phyloP scores from a whole-genome alignment of 2,797 vertebrate genomes.

The Bucorvus abyssinicus region DNA sequence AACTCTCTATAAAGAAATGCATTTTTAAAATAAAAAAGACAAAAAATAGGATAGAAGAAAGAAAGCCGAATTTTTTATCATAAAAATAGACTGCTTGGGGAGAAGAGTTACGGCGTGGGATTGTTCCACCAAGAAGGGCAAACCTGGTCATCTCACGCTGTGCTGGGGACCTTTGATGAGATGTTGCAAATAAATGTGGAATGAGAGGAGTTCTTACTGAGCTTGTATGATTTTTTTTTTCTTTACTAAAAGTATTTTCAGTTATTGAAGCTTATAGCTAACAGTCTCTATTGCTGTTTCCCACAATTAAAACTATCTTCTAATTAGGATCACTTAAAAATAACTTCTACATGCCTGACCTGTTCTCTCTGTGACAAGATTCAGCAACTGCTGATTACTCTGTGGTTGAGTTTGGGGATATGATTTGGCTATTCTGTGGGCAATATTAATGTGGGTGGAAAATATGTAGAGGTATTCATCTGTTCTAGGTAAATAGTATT shows the following conservation, averaged over 20 bases:
- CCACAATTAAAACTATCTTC: not conserved
- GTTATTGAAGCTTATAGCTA: not conserved
- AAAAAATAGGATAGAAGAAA: not conserved
- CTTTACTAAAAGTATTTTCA: not conserved
- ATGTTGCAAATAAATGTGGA: not conserved
- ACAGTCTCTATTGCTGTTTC: not conserved
- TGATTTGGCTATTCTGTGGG: not conserved
- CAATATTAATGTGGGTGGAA: not conserved
- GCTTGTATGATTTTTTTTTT: not conserved
- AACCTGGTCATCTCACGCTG: not conserved
- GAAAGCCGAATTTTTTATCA: not conserved
- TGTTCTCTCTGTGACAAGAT: slow-evolving; percentile 7
- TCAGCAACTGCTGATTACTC: not conserved
- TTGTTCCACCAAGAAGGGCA: not conserved
- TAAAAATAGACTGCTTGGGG: not conserved
- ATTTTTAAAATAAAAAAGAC: not conserved
- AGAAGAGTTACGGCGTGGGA: not conserved
- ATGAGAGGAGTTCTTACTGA: not conserved
- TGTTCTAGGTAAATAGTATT: not conserved
- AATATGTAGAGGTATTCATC: not conserved
- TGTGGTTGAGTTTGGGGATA: not conserved
- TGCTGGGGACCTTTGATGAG: not conserved
- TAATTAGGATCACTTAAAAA: slow-evolving; percentile 32
- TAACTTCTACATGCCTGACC: not conserved
- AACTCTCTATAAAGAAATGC: not conserved